Evolutionary conservation across 2,113 vertebrate genomes (phyloP).

Genomic region (Phaetusa simplex): DNA sequence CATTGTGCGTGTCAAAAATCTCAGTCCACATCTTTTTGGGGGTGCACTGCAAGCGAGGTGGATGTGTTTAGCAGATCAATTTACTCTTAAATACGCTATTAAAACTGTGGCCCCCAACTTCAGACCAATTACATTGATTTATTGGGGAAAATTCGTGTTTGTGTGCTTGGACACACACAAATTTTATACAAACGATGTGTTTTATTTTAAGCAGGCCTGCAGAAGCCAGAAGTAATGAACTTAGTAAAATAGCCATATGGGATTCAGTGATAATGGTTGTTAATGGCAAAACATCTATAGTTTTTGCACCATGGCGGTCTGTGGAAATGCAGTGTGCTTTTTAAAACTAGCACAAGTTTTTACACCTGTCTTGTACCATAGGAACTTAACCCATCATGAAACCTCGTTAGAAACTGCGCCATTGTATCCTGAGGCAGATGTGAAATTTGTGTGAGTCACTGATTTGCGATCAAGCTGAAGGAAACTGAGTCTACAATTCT

Average conservation of each 20-base stretch:
- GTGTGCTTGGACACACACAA: not conserved
- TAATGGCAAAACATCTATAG: not conserved
- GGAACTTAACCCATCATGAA: constrained; percentile 13
- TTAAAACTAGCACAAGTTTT: not conserved
- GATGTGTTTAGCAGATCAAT: not conserved
- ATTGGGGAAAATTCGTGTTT: not conserved
- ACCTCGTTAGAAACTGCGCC: not conserved
- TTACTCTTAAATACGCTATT: not conserved
- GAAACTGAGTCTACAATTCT: constrained; percentile 39
- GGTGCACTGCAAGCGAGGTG: not conserved
- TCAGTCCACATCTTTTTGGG: not conserved
- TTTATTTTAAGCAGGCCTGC: not conserved
- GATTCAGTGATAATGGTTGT: not conserved
- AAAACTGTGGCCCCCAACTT: not conserved
- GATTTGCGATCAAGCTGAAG: not conserved
- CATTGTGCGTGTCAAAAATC: not conserved
- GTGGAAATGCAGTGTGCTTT: not conserved
- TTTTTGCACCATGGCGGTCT: not conserved
- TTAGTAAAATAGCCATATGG: not conserved
- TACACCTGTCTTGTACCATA: not conserved
- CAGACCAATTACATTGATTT: not conserved
- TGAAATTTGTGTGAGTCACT: constrained; percentile 45
- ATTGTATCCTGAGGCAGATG: constrained; percentile 38
- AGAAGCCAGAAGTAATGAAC: not conserved
- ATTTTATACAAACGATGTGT: not conserved